Base-by-base conservation (phyloP, 1,140 invertebrate genomes). In the Euura saliciscinereae region DNA sequence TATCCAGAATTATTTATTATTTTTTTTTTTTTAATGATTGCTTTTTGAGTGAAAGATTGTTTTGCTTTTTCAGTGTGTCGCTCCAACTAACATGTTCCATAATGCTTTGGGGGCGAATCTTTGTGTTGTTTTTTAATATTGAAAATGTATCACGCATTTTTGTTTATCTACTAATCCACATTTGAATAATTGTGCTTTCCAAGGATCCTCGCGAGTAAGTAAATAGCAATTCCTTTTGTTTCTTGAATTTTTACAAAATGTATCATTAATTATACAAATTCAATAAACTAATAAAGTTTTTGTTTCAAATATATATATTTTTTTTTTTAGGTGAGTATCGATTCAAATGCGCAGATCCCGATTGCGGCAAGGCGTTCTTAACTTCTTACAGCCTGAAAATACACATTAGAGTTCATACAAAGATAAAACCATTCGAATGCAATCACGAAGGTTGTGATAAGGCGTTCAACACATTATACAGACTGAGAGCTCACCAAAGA, bases 321-420 rank as follows among this genome's bases (percentile, higher is more conserved):
- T 64, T 64, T 13, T 42, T 90, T 91, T 79, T 89, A 97, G 96
- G 96, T 81, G 96, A 98, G 89, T 98, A 95, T 89, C 93, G 94
- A 80, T 98, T 98, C 88, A 94, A 96, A 86, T 98, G 97, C 87
- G 91, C 93, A 44, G 93, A 97, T 84, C 90, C 92, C 72, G 92
- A 91, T 75, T 99, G 97, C 88, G 94, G 94, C 65, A 98, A 98
- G 88, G 94, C 95, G 69, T 99, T 98, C 89, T 89, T 98, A 43
- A 98, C 97, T 8, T 98, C 94, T 45, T 98, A 98, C 88, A 97
- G 96, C 87, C 88, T 98, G 72, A 98, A 98, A 89, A 97, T 98
- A 78, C 97, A 98, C 86, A 92, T 97, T 72, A 89, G 97, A 78
- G 96, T 98, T 70, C 97, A 99, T 87, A 98, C 97, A 0, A 97